Evolutionary conservation across 2,888 invertebrate genomes (phyloP), one percentile per base, ranked within the genome.

Genomic region (Lasioglossum calceatum): DNA sequence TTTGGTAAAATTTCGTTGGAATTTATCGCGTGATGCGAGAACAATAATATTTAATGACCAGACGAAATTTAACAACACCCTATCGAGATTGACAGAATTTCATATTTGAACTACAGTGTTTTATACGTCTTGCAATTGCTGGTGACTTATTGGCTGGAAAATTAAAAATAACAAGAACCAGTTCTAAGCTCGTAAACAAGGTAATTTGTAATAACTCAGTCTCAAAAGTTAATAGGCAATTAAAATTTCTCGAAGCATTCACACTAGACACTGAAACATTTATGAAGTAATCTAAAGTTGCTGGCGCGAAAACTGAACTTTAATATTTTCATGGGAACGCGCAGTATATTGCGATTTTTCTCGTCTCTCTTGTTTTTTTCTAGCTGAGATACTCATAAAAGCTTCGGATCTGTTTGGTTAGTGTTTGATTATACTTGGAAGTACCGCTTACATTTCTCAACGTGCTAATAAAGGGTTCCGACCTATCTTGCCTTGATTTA

Each of bases 201-300:
- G 32, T 64, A 16, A 64, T 64, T 16, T 32, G 64, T 64, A 32
- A 64, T 32, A 61, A 64, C 32, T 16, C 32, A 32, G 7, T 64
- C 64, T 64, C 32, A 1, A 19, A 64, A 32, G 27, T 64, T 64
- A 27, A 64, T 64, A 64, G 64, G 64, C 64, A 64, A 64, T 64
- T 61, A 64, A 64, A 16, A 64, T 32, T 64, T 64, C 64, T 64
- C 64, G 64, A 32, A 32, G 64, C 64, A 64, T 64, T 64, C 64
- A 19, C 32, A 64, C 64, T 64, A 32, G 32, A 64, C 64, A 32
- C 64, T 64, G 64, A 64, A 64, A 64, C 64, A 32, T 64, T 64
- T 64, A 64, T 64, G 64, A 27, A 64, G 64, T 64, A 32, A 64
- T 64, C 32, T 64, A 64, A 32, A 64, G 64, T 64, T 64, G 64